Conservation (phyloP, 2,888 invertebrate genomes). For the Caenorhabditis sp. region DNA sequence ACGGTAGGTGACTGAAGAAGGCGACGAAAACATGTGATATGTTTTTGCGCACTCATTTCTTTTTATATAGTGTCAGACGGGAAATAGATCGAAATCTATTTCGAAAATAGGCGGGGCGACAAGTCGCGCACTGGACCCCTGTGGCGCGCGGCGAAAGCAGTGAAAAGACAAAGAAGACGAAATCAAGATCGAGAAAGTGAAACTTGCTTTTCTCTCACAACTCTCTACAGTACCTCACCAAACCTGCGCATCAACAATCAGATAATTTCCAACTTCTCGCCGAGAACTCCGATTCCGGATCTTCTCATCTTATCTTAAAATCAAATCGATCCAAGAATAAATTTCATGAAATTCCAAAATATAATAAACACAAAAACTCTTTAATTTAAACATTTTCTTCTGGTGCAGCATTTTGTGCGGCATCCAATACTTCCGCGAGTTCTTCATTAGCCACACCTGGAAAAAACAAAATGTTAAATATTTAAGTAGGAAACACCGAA, state of each 20-base stretch:
- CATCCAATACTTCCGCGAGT: background rate
- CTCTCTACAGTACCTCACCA: too few relatives aligned
- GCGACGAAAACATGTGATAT: background rate
- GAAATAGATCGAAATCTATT: background rate
- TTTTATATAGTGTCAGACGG: background rate
- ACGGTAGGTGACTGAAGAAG: background rate
- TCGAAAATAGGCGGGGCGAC: background rate
- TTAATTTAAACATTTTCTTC: background rate
- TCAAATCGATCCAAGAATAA: background rate
- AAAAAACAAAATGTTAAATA: too few relatives aligned
- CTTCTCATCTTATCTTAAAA: background rate
- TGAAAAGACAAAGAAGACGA: background rate
- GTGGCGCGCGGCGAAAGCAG: background rate
- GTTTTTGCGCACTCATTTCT: background rate
- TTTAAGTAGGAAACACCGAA: too few relatives aligned
- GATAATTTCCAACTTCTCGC: too few relatives aligned
- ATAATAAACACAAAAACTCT: background rate
- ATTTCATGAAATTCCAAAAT: background rate
- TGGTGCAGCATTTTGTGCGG: background rate
- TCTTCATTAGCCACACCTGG: too few relatives aligned
- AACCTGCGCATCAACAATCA: too few relatives aligned
- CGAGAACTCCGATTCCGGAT: background rate
- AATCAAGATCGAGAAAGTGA: background rate
- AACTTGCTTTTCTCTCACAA: background rate
- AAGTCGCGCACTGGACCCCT: background rate